These are phyloP conservation scores for Catocala fraxini DNA, from an alignment of 2,888 invertebrate species.

Conservation along the genomic window DNA sequence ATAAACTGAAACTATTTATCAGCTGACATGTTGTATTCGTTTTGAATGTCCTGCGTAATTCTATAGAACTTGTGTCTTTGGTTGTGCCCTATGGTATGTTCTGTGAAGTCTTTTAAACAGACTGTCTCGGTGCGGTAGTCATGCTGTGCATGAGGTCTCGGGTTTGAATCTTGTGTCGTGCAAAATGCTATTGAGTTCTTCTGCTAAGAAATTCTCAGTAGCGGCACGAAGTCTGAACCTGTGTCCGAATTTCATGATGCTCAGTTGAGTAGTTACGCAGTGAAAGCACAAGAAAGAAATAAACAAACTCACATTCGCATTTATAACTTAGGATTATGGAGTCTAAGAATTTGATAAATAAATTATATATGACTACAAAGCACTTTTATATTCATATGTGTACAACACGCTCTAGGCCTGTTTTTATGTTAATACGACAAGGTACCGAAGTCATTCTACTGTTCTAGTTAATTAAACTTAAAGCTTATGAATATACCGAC, in stretches of 20 bases:
- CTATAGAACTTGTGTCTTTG: constrained; percentile 13
- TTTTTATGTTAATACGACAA: constrained; percentile 1
- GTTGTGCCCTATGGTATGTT: neutral
- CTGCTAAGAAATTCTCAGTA: too few species aligned
- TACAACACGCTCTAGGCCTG: neutral
- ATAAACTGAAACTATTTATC: constrained; percentile 61
- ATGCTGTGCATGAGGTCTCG: too few species aligned
- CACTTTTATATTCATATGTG: neutral
- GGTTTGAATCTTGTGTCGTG: too few species aligned
- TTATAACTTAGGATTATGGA: too few species aligned
- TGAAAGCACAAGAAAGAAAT: too few species aligned
- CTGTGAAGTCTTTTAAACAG: neutral
- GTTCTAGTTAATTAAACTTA: neutral
- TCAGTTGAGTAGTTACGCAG: too few species aligned
- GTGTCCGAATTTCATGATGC: too few species aligned
- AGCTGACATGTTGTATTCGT: constrained; percentile 32
- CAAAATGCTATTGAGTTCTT: too few species aligned
- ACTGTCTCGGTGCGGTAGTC: too few species aligned
- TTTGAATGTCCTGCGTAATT: constrained; percentile 33
- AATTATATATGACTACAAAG: neutral
- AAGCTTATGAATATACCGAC: neutral
- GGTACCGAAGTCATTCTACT: neutral
- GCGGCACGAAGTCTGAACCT: too few species aligned
- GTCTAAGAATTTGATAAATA: neutral
- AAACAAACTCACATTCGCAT: too few species aligned